phyloP scores from a whole-genome alignment of 2,113 vertebrate species.

The Lepus europaeus region DNA sequence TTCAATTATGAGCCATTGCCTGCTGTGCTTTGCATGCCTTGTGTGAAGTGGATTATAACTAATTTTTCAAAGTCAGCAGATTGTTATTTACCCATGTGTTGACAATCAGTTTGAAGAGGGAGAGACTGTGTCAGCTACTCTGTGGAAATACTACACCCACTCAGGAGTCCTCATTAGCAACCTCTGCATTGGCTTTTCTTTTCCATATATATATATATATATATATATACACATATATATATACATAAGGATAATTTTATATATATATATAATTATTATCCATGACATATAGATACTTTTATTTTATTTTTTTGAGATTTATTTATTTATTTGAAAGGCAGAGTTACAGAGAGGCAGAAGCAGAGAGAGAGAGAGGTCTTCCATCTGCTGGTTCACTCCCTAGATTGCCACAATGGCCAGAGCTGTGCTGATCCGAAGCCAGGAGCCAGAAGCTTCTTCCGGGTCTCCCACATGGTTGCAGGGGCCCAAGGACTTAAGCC shows the following conservation, averaged over 20 bases:
- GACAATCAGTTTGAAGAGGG: constrained; percentile 65
- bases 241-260: neutral
- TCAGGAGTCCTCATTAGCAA: constrained; percentile 48
- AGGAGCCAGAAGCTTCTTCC: too few species aligned
- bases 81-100: constrained; percentile 83
- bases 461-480: too few species aligned
- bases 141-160: constrained; percentile 11
- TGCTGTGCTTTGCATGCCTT: constrained; percentile 69
- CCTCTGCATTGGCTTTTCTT: constrained; percentile 20
- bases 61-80: constrained; percentile 84
- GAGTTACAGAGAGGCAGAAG: too few species aligned
- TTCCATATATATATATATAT: neutral
- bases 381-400: too few species aligned
- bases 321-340: too few species aligned
- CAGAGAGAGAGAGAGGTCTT: too few species aligned
- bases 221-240: too few species aligned
- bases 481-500: too few species aligned
- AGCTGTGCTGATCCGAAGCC: too few species aligned
- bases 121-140: constrained; percentile 62
- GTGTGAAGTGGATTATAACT: constrained; percentile 78
- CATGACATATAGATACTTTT: neutral
- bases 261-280: neutral
- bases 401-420: too few species aligned
- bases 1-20: constrained; percentile 73
- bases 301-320: too few species aligned